These are phyloP conservation scores for Eupithecia centaureata DNA, from an alignment of 2,888 invertebrate species.

Conservation along the genomic window DNA sequence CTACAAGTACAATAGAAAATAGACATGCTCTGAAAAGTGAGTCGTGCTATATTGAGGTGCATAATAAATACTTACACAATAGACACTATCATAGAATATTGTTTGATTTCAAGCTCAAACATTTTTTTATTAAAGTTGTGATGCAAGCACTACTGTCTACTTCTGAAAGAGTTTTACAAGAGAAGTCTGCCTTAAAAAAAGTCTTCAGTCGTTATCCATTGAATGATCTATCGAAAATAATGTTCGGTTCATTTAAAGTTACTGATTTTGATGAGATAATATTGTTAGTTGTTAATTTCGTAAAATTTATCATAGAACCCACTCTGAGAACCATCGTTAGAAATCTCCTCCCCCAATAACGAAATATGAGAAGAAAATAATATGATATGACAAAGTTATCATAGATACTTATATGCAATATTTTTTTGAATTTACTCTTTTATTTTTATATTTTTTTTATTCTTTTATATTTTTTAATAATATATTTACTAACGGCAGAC, in stretches of 20 bases:
- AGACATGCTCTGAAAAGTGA: conserved; percentile 45
- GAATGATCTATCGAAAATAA: not conserved
- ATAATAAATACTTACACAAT: conserved; percentile 47
- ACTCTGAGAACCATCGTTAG: not conserved
- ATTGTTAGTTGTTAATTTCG: not conserved
- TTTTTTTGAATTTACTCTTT: not conserved
- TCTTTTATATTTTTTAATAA: not conserved
- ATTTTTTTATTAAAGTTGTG: conserved; percentile 43
- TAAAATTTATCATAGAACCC: not conserved
- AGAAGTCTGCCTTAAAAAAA: conserved; percentile 49
- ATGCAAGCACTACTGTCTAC: conserved; percentile 63
- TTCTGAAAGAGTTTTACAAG: conserved; percentile 47
- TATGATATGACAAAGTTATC: no score
- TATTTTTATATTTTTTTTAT: no score
- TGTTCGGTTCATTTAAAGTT: not conserved
- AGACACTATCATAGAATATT: conserved; percentile 45
- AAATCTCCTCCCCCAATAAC: not conserved
- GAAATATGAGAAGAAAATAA: not conserved
- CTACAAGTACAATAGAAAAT: conserved; percentile 34
- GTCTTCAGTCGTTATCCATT: not conserved
- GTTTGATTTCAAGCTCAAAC: conserved; percentile 39
- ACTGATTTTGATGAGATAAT: not conserved
- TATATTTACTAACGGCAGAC: conserved; percentile 43
- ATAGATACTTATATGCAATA: no score
- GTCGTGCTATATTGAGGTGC: conserved; percentile 54